These are phyloP conservation scores for Amia ocellicauda DNA, from an alignment of 2,113 vertebrate species.

Conservation along the genomic window DNA sequence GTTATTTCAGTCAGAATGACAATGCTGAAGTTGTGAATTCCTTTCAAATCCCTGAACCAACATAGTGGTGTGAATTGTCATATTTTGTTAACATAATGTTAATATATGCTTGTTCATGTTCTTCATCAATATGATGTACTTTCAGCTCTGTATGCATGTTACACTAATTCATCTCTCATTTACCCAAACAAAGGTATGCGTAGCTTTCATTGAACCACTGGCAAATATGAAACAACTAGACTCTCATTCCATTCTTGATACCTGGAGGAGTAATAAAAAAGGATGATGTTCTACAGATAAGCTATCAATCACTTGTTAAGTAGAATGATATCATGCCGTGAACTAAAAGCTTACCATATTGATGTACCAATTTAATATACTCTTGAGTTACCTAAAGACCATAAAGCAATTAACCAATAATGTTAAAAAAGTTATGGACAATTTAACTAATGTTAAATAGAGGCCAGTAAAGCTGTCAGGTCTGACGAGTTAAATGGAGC, in stretches of 20 bases:
- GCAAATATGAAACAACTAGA: too few species aligned
- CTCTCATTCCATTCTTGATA: not conserved
- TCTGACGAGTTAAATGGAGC: not conserved
- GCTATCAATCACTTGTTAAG: constrained; percentile 32
- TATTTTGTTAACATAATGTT: too few species aligned
- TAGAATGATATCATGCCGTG: constrained; percentile 26
- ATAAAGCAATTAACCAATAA: constrained; percentile 67
- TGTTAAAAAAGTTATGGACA: constrained; percentile 60
- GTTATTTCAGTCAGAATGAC: too few species aligned
- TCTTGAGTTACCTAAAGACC: constrained; percentile 52
- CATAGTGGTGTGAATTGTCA: too few species aligned
- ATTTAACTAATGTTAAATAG: constrained; percentile 69
- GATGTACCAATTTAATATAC: constrained; percentile 47
- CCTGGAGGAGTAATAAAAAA: not conserved
- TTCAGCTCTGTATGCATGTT: too few species aligned
- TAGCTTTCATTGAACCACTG: too few species aligned
- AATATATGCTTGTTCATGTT: too few species aligned
- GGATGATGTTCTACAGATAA: constrained; percentile 13
- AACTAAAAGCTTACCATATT: constrained; percentile 37
- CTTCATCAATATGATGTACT: too few species aligned
- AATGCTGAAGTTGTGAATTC: too few species aligned
- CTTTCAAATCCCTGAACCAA: too few species aligned
- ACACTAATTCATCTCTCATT: too few species aligned
- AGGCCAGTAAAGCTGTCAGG: constrained; percentile 53
- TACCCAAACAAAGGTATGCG: too few species aligned